Base-by-base conservation (phyloP, 1,140 invertebrate genomes). In the Cydia fagiglandana region DNA sequence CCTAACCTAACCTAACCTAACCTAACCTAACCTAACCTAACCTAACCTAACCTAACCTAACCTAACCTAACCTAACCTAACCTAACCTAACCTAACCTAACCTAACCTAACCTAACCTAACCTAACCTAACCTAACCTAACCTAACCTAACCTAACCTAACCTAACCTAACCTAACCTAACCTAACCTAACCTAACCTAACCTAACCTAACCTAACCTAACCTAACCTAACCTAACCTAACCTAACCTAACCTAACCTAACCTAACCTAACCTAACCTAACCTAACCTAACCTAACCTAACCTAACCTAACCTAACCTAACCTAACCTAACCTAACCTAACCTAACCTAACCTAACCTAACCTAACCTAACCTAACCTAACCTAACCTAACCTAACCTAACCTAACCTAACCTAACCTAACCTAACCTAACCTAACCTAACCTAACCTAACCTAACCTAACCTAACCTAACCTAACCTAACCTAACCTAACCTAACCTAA, bases 111-210 rank as follows among this genome's bases (percentile, higher is more conserved):
- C 64, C 64, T 68, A 80, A 79, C 81, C 81, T 78, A 80, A 82
- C 79, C 81, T 78, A 80, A 80, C 80, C 81, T 79, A 82, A 82
- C 81, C 81, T 79, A 82, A 82, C 81, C 81, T 80, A 82, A 79
- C 79, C 81, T 80, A 82, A 82, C 81, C 81, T 78, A 82, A 80
- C 64, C 64, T 68, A 68, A 68, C 64, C 64, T 68, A 68, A 68
- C 64, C 64, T 68, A 53, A 53, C 50, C 50, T 53, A 53, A 53
- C 50, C 50, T 53, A 53, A 68, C 64, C 64, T 68, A 68, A 68
- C 64, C 64, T 68, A 68, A 68, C 64, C 64, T 68, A 68, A 68
- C 64, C 64, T 68, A 68, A 68, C 64, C 64, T 68, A 68, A 68
- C 64, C 64, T 68, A 68, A 68, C 64, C 64, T 20, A 68, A 68